These are phyloP conservation scores for Trachymyrmex cornetzi DNA, from an alignment of 1,140 invertebrate genomes.

Conservation along the genomic window DNA sequence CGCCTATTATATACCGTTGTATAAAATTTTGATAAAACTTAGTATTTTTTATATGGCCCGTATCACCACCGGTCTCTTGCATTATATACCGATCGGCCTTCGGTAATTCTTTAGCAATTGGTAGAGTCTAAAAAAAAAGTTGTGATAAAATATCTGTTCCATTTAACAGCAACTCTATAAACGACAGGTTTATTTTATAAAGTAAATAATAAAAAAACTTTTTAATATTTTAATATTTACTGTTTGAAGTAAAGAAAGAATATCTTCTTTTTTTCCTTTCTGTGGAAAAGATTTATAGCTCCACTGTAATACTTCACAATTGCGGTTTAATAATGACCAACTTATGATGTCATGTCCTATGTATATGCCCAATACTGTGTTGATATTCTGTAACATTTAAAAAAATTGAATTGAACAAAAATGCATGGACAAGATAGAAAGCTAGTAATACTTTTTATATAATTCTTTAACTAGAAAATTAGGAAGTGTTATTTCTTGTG, in stretches of 20 bases:
- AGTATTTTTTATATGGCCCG: not conserved
- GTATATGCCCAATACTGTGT: slow-evolving; percentile 48
- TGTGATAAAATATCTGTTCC: not conserved
- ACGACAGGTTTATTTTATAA: not conserved
- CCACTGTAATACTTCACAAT: slow-evolving; percentile 54
- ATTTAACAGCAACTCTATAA: not conserved
- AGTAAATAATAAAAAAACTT: not conserved
- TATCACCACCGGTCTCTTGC: slow-evolving; percentile 14
- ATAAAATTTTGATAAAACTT: not conserved
- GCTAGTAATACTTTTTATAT: not conserved
- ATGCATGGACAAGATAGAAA: not conserved
- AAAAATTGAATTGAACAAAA: not conserved
- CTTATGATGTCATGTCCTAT: slow-evolving; percentile 33
- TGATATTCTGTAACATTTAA: not conserved
- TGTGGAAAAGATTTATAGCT: not conserved
- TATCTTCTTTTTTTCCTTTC: not conserved
- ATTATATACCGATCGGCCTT: slow-evolving; percentile 44
- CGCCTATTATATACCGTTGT: not conserved
- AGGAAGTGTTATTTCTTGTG: not conserved
- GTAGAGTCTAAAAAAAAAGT: slow-evolving; percentile 38
- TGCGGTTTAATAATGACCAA: slow-evolving; percentile 43
- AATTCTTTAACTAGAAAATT: slow-evolving; percentile 7
- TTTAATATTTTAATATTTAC: slow-evolving; percentile 46
- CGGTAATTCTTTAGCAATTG: slow-evolving; percentile 32
- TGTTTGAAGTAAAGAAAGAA: slow-evolving; percentile 13